Percentiles rank a stretch among this genome's conserved stretches.
These are phyloP conservation scores for Drosophila cracens DNA, from an alignment of 2,888 invertebrate genomes.

Conservation along the genomic window DNA sequence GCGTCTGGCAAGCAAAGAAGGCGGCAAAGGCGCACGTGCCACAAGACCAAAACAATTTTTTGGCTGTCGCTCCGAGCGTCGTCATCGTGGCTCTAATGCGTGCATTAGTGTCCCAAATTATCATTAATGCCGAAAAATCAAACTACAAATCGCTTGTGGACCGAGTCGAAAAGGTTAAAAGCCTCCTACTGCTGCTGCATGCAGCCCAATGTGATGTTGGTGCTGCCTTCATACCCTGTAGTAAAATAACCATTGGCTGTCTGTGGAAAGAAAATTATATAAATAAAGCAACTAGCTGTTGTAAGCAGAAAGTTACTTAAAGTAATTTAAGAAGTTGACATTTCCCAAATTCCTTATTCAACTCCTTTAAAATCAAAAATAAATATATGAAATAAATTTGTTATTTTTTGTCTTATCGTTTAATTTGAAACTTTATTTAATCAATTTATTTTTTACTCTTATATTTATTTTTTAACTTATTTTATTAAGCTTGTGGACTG, in stretches of 20 bases:
- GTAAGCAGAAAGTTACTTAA: neutral
- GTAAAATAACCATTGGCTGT: neutral
- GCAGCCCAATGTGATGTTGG: slow-evolving; percentile 8
- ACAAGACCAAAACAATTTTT: slow-evolving; percentile 44
- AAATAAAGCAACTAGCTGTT: neutral
- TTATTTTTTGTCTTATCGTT: neutral
- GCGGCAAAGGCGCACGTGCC: slow-evolving; percentile 64
- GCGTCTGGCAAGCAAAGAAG: slow-evolving; percentile 35
- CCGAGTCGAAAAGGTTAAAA: slow-evolving; percentile 68
- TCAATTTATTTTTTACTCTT: too few species aligned
- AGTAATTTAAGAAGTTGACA: neutral
- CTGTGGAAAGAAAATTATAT: neutral
- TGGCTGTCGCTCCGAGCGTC: slow-evolving; percentile 33
- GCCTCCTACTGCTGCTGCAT: slow-evolving; percentile 46
- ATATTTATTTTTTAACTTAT: neutral
- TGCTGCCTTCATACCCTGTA: slow-evolving; percentile 30
- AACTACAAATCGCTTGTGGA: slow-evolving; percentile 57
- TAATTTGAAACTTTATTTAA: too few species aligned
- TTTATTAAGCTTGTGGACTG: neutral
- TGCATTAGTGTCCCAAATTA: slow-evolving; percentile 62
- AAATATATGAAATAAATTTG: neutral
- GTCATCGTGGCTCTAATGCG: slow-evolving; percentile 46
- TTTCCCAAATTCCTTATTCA: neutral
- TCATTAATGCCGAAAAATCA: slow-evolving; percentile 67
- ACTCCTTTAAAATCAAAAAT: neutral